Evolutionary conservation across 2,888 invertebrate species (phyloP), one percentile per base, ranked within the genome.

Genomic region (Sphaerophoria taeniata): DNA sequence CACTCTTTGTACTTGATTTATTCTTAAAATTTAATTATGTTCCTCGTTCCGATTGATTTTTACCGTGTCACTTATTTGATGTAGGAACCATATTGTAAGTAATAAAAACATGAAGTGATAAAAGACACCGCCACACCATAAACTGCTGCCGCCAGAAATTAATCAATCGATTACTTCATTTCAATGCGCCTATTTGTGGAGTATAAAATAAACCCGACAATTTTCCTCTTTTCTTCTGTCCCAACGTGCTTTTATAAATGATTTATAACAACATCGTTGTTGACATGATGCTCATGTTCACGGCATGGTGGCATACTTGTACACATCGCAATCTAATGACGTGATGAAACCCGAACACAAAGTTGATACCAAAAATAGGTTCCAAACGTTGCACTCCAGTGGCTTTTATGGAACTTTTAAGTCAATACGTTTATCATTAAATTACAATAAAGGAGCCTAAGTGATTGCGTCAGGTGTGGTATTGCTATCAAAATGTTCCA

Each of bases 81-180:
- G 36, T 36, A 36, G 5, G 7, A 9, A 51, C 51, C 6, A 24
- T 51, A 16, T 33, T n/a, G 33, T 31, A 7, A n/a, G 34, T 31
- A 9, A 47, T 9, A 34, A 39, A 39, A 39, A 60, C 34, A 63
- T 14, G n/a, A 65, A 33, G 34, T 16, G 34, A 51, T 71, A 75
- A 84, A 84, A 79, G 51, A 31, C 3, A 4, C 71, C 74, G 79
- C 71, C 74, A 47, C 24, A 56, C 12, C 11, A 24, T 58, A 24
- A 24, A 24, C 24, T 24, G 49, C 12, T 2, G 39, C 16, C 12
- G 39, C 4, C 39, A 12, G 43, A 58, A 74, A 47, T 45, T 73
- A 75, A 73, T 78, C 83, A 70, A 63, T 74, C 67, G 74, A 79
- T 84, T 71, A 71, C 70, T 75, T 12, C 83, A 67, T 65, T 43